Evolutionary conservation across 92 coral and sea anemone species (phyloP).

Genomic region (Hydrozoanthus gracilis): DNA sequence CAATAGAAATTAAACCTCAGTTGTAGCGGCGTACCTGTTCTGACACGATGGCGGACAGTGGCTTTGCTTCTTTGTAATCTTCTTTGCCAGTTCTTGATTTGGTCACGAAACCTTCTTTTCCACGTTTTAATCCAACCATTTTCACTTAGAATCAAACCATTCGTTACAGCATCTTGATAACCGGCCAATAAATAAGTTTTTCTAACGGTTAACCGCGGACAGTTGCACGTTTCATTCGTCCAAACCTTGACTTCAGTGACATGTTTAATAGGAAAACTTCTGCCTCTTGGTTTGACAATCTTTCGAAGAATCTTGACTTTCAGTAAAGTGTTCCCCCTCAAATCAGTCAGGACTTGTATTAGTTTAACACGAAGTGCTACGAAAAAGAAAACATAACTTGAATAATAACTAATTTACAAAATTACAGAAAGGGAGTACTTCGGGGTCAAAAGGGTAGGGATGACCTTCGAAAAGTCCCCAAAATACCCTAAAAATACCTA

Average conservation of each 20-base stretch:
- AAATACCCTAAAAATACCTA: too few species aligned
- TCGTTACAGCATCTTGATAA: background rate
- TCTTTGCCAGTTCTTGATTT: conserved; percentile 31
- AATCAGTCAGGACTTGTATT: background rate
- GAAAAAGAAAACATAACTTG: background rate
- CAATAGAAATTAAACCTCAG: too few species aligned
- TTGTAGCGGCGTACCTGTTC: background rate
- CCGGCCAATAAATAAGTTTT: conserved; percentile 36
- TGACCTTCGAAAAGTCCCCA: too few species aligned
- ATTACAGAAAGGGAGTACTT: background rate
- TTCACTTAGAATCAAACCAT: background rate
- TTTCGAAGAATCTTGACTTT: conserved; percentile 30
- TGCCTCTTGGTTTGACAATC: background rate
- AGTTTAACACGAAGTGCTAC: conserved; percentile 30
- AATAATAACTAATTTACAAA: background rate
- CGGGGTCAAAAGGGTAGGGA: too few species aligned
- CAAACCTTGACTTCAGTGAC: conserved; percentile 1
- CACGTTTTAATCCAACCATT: background rate
- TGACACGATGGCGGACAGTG: background rate
- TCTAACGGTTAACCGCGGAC: background rate
- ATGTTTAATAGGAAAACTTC: background rate
- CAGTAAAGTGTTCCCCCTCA: background rate
- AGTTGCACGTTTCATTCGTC: conserved; percentile 15
- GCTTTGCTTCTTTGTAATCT: background rate
- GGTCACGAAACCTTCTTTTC: background rate